Base-by-base conservation (phyloP, 2,113 vertebrate genomes). In the Stictonetta naevosa region DNA sequence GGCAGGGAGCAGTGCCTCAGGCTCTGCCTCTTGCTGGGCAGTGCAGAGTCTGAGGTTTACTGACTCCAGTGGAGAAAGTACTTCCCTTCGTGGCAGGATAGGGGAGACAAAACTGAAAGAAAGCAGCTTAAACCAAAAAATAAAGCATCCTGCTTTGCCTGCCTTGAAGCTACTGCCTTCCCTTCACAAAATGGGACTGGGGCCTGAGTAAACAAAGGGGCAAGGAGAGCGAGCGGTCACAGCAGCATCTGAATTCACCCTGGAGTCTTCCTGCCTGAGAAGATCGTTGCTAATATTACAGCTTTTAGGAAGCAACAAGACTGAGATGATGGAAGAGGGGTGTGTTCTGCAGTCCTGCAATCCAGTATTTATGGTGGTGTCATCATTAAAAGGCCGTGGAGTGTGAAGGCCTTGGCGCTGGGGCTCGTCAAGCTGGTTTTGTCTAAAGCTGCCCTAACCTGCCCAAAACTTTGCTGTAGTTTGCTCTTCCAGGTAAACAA, bases 11-110 rank as follows among this genome's bases (percentile, higher is more conserved):
- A 1, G 13, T 4, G 44, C 29, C 50, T 68, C 1, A 21, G 63
- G 42, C 42, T 44, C 60, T 2, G 2, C 4, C 29, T 67, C 46
- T 16, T 48, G 33, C 29, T 2, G 67, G n/a, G 26, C 10, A 42
- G 22, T 3, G 13, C 18, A 8, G 33, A 38, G 28, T 6, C 8
- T 44, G n/a, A 7, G 0, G 4, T 0, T 17, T 6, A 0, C 1
- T 1, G 14, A 1, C 36, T 64, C 79, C 55, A 75, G 34, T 10
- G 38, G 13, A 7, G 3, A 23, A 31, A 6, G 33, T 6, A 2
- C 10, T 10, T 48, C n/a, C 56, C 17, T 42, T 33, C 13, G 25
- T 71, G 71, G 75, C 16, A n/a, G 79, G 16, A 31, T 25, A 56
- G 53, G 29, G 28, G 53, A 56, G 29, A 55, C 26, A 5, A 58